These are phyloP conservation scores for Cirrhinus mrigala DNA, from an alignment of 2,797 vertebrate genomes.

Conservation along the genomic window DNA sequence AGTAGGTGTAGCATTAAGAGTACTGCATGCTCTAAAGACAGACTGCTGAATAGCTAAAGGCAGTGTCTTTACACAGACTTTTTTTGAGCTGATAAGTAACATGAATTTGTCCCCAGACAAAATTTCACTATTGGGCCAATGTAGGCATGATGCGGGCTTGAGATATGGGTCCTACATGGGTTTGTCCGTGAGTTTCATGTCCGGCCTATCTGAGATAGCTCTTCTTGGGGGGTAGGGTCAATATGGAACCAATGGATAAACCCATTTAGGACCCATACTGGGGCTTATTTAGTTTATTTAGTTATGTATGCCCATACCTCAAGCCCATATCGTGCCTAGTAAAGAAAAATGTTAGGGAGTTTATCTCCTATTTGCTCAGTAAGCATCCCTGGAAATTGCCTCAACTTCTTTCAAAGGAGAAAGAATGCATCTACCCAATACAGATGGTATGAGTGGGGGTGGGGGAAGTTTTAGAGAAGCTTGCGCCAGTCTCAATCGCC, in stretches of 20 bases:
- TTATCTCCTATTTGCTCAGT: constrained; percentile 58
- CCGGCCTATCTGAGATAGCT: no score
- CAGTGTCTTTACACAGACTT: not conserved
- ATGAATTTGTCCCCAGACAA: not conserved
- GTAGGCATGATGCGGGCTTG: not conserved
- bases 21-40: not conserved
- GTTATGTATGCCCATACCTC: not conserved
- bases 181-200: not conserved
- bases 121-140: no score
- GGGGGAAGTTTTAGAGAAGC: constrained; percentile 38
- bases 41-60: not conserved
- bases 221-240: no score
- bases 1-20: not conserved
- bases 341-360: not conserved
- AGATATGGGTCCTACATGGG: not conserved
- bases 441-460: constrained; percentile 73
- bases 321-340: not conserved
- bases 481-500: constrained; percentile 49
- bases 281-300: no score
- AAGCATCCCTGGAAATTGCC: constrained; percentile 76
- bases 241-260: no score
- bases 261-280: not conserved
- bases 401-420: constrained; percentile 62
- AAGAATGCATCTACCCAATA: constrained; percentile 68
- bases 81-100: not conserved